phyloP scores from a whole-genome alignment of 2,113 vertebrate genomes.

The Heterotilapia buettikoferi region DNA sequence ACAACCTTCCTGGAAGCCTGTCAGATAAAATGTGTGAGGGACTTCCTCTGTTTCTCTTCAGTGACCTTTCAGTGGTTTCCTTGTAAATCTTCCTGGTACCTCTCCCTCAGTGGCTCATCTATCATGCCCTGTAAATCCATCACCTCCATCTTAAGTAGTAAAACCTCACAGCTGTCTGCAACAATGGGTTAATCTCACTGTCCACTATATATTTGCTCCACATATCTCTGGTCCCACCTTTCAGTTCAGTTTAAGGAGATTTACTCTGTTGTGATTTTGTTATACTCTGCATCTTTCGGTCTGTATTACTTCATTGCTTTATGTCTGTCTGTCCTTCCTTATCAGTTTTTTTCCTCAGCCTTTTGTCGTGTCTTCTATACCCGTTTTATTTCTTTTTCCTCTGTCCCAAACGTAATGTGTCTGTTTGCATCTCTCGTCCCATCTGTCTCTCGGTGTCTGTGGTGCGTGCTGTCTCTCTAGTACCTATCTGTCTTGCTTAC shows the following conservation, averaged over 20 bases:
- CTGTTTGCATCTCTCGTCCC: not conserved
- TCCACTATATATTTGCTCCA: not conserved
- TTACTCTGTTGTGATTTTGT: not conserved
- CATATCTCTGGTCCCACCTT: not conserved
- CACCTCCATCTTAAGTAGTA: not conserved
- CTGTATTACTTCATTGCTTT: not conserved
- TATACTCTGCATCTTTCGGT: not conserved
- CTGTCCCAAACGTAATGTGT: not conserved
- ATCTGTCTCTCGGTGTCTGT: conserved; percentile 13
- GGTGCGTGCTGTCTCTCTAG: not conserved
- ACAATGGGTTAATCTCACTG: not conserved
- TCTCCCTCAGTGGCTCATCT: not conserved
- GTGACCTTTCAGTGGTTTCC: not conserved
- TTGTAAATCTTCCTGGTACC: conserved; percentile 1
- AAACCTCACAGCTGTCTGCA: conserved; percentile 6
- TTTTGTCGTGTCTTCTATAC: not conserved
- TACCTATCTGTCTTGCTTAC: conserved; percentile 13
- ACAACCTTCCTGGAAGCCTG: not conserved
- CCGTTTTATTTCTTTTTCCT: not conserved
- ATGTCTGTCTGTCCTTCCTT: not conserved
- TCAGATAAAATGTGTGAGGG: not conserved
- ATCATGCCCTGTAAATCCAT: not conserved
- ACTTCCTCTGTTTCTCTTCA: not conserved
- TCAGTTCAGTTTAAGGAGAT: not conserved
- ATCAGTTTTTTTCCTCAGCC: not conserved